Evolutionary conservation across 2,888 invertebrate genomes (phyloP).

Genomic region (Xestia sexstrigata): DNA sequence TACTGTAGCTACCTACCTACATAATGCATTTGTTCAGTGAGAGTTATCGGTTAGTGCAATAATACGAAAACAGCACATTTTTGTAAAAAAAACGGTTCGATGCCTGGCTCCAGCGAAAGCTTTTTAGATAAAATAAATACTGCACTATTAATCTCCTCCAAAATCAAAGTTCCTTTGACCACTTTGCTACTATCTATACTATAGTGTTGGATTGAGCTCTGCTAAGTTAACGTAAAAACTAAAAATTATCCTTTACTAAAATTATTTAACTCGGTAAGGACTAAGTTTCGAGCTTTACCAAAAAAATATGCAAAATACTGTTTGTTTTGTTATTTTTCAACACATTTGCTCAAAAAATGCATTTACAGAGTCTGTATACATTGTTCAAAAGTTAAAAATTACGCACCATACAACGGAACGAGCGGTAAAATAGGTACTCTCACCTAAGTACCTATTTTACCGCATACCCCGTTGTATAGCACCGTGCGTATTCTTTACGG

Average conservation of each 20-base stretch:
- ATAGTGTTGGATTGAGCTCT: background rate
- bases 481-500: too few species aligned
- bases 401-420: too few species aligned
- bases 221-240: background rate
- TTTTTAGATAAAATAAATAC: background rate
- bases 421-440: too few species aligned
- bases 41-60: background rate
- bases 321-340: background rate
- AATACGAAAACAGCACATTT: too few species aligned
- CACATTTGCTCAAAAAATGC: too few species aligned
- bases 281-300: background rate
- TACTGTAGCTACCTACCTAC: too few species aligned
- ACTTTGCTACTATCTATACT: background rate
- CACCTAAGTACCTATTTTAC: too few species aligned
- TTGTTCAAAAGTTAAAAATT: too few species aligned
- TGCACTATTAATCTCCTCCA: background rate
- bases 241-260: background rate
- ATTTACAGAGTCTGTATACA: too few species aligned
- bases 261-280: background rate
- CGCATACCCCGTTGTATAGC: too few species aligned
- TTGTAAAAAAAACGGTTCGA: background rate
- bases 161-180: background rate
- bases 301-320: background rate
- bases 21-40: constrained; percentile 3
- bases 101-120: background rate